Evolutionary conservation across 1,140 invertebrate species (phyloP).

Genomic region (Protaetia brevitarsis): DNA sequence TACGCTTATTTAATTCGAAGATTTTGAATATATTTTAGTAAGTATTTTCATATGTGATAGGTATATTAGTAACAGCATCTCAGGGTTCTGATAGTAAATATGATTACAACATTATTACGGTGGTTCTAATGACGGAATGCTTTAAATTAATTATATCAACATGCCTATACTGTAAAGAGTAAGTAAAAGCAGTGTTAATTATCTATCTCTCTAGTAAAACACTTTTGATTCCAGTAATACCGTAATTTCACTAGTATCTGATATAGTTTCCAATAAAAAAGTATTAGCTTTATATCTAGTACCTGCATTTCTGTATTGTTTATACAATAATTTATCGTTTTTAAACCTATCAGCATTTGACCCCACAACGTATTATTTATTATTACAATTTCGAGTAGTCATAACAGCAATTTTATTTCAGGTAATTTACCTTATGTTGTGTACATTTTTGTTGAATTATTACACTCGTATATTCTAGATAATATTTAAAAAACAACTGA

Average conservation of each 20-base stretch:
- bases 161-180: constrained; percentile 70
- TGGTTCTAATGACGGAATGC: constrained; percentile 84
- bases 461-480: constrained; percentile 56
- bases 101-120: constrained; percentile 82
- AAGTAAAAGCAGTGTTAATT: constrained; percentile 47
- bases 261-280: constrained; percentile 58
- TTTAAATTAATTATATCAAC: constrained; percentile 77
- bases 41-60: constrained; percentile 55
- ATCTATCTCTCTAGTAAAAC: background rate
- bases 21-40: background rate
- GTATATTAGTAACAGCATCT: constrained; percentile 86
- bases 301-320: constrained; percentile 85
- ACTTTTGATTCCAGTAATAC: constrained; percentile 51
- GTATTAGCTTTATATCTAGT: constrained; percentile 85
- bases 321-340: constrained; percentile 95
- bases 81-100: constrained; percentile 78
- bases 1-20: too few relatives aligned
- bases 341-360: constrained; percentile 87
- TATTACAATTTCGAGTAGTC: constrained; percentile 91
- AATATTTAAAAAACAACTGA: constrained; percentile 83
- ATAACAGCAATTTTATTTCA: constrained; percentile 91
- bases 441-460: background rate
- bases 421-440: constrained; percentile 53
- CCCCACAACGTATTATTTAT: constrained; percentile 89
- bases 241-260: constrained; percentile 51